A percentile compares a stretch with the other conserved stretches of the same genome.
phyloP scores from a whole-genome alignment of 1,140 invertebrate species.

The Macrocentrus cingulum region DNA sequence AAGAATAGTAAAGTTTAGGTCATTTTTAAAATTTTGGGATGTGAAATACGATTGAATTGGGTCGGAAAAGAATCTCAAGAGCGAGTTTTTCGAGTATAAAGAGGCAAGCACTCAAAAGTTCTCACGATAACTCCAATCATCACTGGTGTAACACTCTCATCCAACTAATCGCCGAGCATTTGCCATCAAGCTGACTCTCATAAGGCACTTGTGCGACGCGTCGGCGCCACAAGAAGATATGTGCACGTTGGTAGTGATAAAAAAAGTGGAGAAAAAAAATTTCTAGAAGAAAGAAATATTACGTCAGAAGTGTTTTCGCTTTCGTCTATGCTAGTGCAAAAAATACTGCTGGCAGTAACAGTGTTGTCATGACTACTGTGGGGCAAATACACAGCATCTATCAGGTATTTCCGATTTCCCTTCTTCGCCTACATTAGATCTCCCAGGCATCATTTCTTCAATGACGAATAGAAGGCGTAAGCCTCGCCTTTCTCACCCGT shows the following conservation, averaged over 20 bases:
- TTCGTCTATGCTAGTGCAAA: too few relatives aligned
- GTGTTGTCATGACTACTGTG: too few relatives aligned
- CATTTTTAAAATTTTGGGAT: too few relatives aligned
- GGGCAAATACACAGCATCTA: neutral
- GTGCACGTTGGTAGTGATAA: neutral
- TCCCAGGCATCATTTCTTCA: neutral
- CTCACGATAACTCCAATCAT: neutral
- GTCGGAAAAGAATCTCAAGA: too few relatives aligned
- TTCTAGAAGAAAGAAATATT: neutral
- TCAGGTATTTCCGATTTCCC: neutral
- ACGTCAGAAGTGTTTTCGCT: neutral
- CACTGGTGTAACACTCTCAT: neutral
- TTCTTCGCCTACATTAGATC: constrained; percentile 6
- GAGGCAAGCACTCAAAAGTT: too few relatives aligned
- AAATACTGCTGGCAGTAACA: too few relatives aligned
- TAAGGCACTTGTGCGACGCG: too few relatives aligned
- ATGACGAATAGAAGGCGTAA: neutral
- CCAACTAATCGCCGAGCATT: neutral
- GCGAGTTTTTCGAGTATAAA: too few relatives aligned
- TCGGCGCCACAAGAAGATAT: neutral
- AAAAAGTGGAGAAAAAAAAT: neutral
- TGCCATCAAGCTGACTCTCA: neutral
- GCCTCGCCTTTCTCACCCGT: constrained; percentile 11
- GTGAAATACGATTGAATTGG: too few relatives aligned
- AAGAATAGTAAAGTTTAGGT: too few relatives aligned